Base-by-base conservation (phyloP, 2,888 invertebrate species). In the Trachelus tabidus region DNA sequence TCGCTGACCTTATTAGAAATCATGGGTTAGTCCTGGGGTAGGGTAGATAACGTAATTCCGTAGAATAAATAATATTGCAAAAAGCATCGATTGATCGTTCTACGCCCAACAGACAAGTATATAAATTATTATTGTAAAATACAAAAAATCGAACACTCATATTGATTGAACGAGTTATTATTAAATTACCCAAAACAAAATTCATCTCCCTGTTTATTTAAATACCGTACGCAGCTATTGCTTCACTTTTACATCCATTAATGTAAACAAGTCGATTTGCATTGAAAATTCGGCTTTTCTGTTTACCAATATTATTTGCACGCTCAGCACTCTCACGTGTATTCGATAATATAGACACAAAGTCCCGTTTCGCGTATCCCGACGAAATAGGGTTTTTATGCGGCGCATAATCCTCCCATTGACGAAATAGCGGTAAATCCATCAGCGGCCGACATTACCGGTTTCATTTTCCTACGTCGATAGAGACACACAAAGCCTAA, bases 331-430 rank as follows among this genome's bases (percentile, higher is more conserved):
- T 23, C 56, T 6, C 56, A 9, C 6, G 56, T 56, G 56, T 56
- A 23, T 9, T 56, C 56, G 56, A 15, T 23, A 56, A 56, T 56
- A 23, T 9, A 23, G 56, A 56, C 6, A 0, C 40, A 56, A 56
- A 56, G 56, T 15, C 56, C 23, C 9, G 56, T 9, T 56, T 6
- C 23, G 56, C 56, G 56, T 56, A 23, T 87, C 83, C 84, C 81
- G 82, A 81, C 85, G 84, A 89, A 90, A 91, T 90, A 89, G 90
- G 88, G 87, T 89, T 90, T 91, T 91, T 91, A 91, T 91, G 87
- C 90, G 84, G 81, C 86, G 91, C 89, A 91, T 91, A 91, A 91
- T 91, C 87, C 87, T 79, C 82, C 89, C 88, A 91, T 91, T 89
- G 85, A 85, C 76, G 81, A 84, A 89, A 90, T 88, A 88, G 88